A percentile compares a stretch with the other conserved stretches of the same genome.
Evolutionary conservation across 2,113 vertebrate genomes (phyloP).

Genomic region (Gymnogyps californianus): DNA sequence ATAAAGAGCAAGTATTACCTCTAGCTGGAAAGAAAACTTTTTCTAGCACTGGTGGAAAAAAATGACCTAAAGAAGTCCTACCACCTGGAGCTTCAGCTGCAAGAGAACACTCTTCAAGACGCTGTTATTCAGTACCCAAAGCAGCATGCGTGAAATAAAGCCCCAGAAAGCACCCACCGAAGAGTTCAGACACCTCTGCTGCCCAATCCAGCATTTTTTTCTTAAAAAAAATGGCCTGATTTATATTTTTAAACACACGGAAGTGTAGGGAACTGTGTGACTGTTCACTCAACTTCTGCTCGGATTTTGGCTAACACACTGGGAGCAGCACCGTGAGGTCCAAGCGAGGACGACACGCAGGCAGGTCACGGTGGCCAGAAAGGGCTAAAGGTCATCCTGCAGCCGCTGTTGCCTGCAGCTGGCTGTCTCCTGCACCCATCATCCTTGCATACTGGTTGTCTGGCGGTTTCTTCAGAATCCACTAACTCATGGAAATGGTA

Average conservation of each 20-base stretch:
- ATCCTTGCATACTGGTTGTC: not conserved
- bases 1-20: conserved; percentile 14
- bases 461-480: not conserved
- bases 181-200: not conserved
- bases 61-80: not conserved
- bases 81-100: not conserved
- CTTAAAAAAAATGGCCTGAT: not conserved
- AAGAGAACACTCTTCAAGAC: accelerated
- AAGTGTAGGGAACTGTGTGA: not conserved
- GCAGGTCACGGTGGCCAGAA: not conserved
- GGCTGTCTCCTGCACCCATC: not conserved
- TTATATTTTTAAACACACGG: not conserved
- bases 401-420: not conserved
- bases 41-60: not conserved
- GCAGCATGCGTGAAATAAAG: not conserved
- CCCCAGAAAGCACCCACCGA: not conserved
- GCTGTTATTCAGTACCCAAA: not conserved
- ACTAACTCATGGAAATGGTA: not conserved
- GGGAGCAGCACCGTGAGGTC: not conserved
- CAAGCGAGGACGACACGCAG: not conserved
- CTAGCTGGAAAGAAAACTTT: not conserved
- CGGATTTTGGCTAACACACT: accelerated
- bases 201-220: not conserved
- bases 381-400: not conserved
- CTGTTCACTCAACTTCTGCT: not conserved